phyloP scores from a whole-genome alignment of 1,140 invertebrate species.

The Caenorhabditis remanei region DNA sequence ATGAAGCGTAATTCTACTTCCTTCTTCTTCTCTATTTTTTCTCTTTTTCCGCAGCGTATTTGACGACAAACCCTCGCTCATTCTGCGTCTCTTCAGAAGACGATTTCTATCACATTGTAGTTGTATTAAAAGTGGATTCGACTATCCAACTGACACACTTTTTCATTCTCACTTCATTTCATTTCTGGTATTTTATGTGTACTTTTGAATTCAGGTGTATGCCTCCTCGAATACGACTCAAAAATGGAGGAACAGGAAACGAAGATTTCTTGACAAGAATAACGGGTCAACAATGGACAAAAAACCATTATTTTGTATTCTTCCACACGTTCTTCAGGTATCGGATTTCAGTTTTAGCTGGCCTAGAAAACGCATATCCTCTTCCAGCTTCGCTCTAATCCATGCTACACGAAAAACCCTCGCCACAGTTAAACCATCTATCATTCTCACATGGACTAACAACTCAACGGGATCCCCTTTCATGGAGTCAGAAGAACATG shows the following conservation, averaged over 20 bases:
- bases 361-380: background rate
- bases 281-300: conserved; percentile 37
- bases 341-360: background rate
- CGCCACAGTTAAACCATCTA: conserved; percentile 60
- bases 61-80: conserved; percentile 14
- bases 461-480: conserved; percentile 48
- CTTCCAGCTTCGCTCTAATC: conserved; percentile 59
- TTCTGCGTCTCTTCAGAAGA: conserved; percentile 6
- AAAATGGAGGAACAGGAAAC: background rate
- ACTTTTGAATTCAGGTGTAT: background rate
- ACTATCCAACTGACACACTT: background rate
- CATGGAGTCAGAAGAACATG: conserved; percentile 9
- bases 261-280: conserved; percentile 13
- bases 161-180: background rate
- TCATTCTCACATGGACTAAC: conserved; percentile 56
- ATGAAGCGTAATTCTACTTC: background rate
- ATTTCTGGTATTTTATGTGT: background rate
- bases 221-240: conserved; percentile 16
- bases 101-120: background rate
- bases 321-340: conserved; percentile 59
- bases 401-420: conserved; percentile 61
- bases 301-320: conserved; percentile 57
- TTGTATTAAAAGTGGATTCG: background rate
- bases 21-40: background rate
- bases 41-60: background rate